Percentiles rank a stretch among this genome's conserved stretches.
These are phyloP conservation scores for Condylura cristata DNA, from an alignment of 2,113 vertebrate species.

Conservation along the genomic window DNA sequence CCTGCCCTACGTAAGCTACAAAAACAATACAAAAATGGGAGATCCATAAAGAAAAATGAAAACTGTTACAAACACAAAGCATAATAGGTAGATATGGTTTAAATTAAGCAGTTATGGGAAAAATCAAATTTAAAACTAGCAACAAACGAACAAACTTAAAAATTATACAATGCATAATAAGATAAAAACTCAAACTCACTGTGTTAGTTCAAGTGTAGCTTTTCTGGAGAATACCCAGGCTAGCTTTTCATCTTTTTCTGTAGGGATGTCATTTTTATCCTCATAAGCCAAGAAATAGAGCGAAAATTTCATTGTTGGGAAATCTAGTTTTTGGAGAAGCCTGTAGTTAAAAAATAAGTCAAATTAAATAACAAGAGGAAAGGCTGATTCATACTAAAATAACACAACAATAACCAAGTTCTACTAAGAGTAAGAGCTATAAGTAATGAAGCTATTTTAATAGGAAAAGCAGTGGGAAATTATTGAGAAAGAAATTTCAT, in stretches of 20 bases:
- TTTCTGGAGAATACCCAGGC: slow-evolving; percentile 95
- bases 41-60: neutral
- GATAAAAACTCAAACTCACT: slow-evolving; percentile 84
- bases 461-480: neutral
- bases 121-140: neutral
- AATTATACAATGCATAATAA: slow-evolving; percentile 31
- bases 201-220: slow-evolving; percentile 96
- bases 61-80: neutral
- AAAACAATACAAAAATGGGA: neutral
- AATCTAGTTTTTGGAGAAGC: slow-evolving; percentile 96
- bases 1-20: neutral
- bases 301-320: slow-evolving; percentile 96
- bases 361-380: slow-evolving; percentile 41
- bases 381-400: neutral
- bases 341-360: slow-evolving; percentile 81
- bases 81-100: neutral
- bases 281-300: slow-evolving; percentile 97
- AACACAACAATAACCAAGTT: slow-evolving; percentile 2
- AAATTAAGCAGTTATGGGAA: neutral
- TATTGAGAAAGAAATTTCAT: neutral
- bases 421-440: neutral
- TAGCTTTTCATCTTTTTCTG: slow-evolving; percentile 88
- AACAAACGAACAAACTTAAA: neutral
- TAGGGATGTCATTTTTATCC: slow-evolving; percentile 95
- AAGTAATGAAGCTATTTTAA: neutral